A percentile compares a stretch with the other conserved stretches of the same genome.
phyloP scores from a whole-genome alignment of 2,113 vertebrate genomes.

The Sylvietta virens region DNA sequence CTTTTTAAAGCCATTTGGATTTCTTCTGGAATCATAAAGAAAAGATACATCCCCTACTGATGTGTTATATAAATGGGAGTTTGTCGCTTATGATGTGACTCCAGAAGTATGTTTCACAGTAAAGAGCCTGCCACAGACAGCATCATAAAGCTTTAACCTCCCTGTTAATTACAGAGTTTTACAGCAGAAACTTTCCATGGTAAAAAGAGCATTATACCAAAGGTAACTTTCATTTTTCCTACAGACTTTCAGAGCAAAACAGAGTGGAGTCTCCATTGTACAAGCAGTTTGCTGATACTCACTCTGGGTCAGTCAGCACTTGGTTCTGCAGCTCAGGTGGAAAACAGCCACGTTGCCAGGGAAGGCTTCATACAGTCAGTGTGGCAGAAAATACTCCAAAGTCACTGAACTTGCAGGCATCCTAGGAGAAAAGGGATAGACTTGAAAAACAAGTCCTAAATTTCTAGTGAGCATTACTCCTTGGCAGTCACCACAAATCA shows the following conservation, averaged over 20 bases:
- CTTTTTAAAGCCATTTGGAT: neutral
- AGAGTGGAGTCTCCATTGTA: neutral
- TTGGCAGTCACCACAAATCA: neutral
- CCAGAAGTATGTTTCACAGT: neutral
- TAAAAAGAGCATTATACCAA: neutral
- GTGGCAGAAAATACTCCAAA: neutral
- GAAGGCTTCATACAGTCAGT: neutral
- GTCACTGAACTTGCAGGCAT: neutral
- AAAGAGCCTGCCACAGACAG: neutral
- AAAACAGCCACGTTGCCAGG: neutral
- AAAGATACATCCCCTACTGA: neutral
- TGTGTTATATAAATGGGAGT: neutral
- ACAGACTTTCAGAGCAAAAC: neutral
- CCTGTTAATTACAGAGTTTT: constrained; percentile 26
- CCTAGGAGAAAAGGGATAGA: neutral
- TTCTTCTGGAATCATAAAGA: neutral
- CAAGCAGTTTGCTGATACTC: fast-evolving
- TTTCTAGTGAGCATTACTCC: neutral
- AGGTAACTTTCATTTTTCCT: constrained; percentile 8
- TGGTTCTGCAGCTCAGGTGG: neutral
- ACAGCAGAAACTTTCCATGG: neutral
- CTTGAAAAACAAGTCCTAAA: neutral
- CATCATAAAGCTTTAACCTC: constrained; percentile 33
- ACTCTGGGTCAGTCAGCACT: neutral
- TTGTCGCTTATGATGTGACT: neutral